Evolutionary conservation across 2,113 vertebrate species (phyloP), one percentile per base, ranked within the genome.

Genomic region (Crotophaga sulcirostris): DNA sequence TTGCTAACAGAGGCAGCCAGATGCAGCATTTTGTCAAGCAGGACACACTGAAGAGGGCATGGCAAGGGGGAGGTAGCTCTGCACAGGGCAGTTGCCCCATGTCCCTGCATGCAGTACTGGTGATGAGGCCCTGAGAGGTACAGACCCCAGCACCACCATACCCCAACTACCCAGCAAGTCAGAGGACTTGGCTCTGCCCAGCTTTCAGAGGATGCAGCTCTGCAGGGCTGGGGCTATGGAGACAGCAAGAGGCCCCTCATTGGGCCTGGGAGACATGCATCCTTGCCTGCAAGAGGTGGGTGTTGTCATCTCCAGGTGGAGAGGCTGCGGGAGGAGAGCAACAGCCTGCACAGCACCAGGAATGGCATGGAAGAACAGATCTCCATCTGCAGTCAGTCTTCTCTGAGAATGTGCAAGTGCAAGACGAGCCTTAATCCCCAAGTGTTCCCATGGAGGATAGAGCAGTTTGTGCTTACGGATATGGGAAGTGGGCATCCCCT

Each of bases 151-250:
- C 19, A 49, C 24, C 31, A 11, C 13, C 2, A 0, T 45, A 28
- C 33, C 19, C 49, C 9, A 26, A 6, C 59, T 51, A 42, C 31
- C 9, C 0, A 0, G 6, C 0, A 0, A 20, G 20, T 45, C 24
- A 14, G 17, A 38, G 36, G 19, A 40, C 40, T 45, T 2, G 2
- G 15, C n/a, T 75, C n/a, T 58, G 28, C 6, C 13, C 11, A 44
- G 8, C 8, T 70, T 36, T 3, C 4, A 29, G 16, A 38, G 6
- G 7, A 15, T 20, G 3, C 10, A 52, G 16, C 47, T 56, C 28
- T 44, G 7, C n/a, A 17, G 26, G 16, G 21, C 4, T 63, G 38
- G 14, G 29, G 5, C 10, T 31, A 6, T 17, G 33, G 19, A 15
- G n/a, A 8, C 20, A 8, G 26, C 0, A 0, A 13, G 9, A 11